Evolutionary conservation across 1,140 invertebrate genomes (phyloP), one percentile per base, ranked within the genome.

Genomic region (Drosophila quadrilineata): DNA sequence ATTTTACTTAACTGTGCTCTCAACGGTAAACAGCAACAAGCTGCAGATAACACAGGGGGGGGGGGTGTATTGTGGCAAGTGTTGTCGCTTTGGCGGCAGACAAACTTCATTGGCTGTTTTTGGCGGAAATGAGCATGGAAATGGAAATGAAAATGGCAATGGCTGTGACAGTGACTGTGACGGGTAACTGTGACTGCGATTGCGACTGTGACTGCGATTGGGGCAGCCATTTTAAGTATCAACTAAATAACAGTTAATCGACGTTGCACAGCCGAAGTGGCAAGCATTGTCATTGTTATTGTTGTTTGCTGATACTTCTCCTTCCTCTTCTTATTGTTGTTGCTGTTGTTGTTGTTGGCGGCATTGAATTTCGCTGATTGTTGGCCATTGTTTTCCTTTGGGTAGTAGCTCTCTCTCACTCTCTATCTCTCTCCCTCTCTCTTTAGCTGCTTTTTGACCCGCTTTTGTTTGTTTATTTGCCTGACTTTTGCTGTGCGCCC

Each of bases 191-290:
- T n/a, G n/a, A n/a, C n/a, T n/a, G n/a, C n/a, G n/a, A n/a, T n/a
- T n/a, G n/a, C n/a, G n/a, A n/a, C n/a, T n/a, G n/a, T n/a, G n/a
- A n/a, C n/a, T n/a, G n/a, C n/a, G n/a, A n/a, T n/a, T 70, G 71
- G 56, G 64, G 73, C 77, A 75, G 76, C 76, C 77, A 84, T 85
- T 84, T 84, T 85, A 85, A 85, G 77, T 50, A 77, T 49, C 65
- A 52, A 57, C 74, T 85, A 77, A 84, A 85, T 84, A 85, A 85
- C 77, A 85, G 77, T 73, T 82, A 84, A 84, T 82, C 73, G 77
- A 70, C 69, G 57, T 57, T 57, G 77, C 69, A 69, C 72, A 64
- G 69, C 77, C n/a, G n/a, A 6, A n/a, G 35, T 67, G 70, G 68
- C 66, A 72, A 50, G 46, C 71, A 54, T 57, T 68, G 66, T 67